A percentile compares a stretch with the other conserved stretches of the same genome.
These are phyloP conservation scores for Drosophila eohydei DNA, from an alignment of 2,888 invertebrate genomes.

Conservation along the genomic window DNA sequence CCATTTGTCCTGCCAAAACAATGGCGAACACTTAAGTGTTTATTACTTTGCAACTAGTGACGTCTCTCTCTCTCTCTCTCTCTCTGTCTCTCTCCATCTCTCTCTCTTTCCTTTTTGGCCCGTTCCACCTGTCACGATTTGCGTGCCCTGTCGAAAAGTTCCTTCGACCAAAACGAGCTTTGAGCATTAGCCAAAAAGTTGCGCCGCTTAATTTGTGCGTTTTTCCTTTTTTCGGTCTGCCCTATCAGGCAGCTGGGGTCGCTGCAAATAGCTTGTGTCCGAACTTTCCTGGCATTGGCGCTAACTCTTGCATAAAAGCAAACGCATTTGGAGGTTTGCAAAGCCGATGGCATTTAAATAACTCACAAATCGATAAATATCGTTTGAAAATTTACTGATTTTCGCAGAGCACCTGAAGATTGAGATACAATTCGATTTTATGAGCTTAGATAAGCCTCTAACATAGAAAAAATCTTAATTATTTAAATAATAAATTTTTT, in stretches of 20 bases:
- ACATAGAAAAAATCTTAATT: too few relatives aligned
- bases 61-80: constrained; percentile 6
- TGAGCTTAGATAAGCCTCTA: too few relatives aligned
- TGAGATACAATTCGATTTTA: too few relatives aligned
- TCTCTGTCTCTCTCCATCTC: neutral
- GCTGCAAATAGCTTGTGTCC: too few relatives aligned
- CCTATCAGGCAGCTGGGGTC: constrained; percentile 1
- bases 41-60: constrained; percentile 60
- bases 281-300: neutral
- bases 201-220: constrained; percentile 37
- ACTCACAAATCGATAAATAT: neutral
- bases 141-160: constrained; percentile 52
- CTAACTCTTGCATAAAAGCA: neutral
- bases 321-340: neutral
- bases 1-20: constrained; percentile 38
- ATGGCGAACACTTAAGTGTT: constrained; percentile 63
- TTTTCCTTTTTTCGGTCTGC: neutral
- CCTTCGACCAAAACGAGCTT: constrained; percentile 45
- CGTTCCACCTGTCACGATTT: constrained; percentile 27
- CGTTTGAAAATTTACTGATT: too few relatives aligned
- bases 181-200: constrained; percentile 66
- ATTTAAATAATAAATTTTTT: too few relatives aligned
- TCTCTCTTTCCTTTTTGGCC: neutral
- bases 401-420: neutral
- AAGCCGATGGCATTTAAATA: neutral